A percentile compares a stretch with the other conserved stretches of the same genome.
These are phyloP conservation scores for Sisor rabdophorus DNA, from an alignment of 2,113 vertebrate genomes.

Conservation along the genomic window DNA sequence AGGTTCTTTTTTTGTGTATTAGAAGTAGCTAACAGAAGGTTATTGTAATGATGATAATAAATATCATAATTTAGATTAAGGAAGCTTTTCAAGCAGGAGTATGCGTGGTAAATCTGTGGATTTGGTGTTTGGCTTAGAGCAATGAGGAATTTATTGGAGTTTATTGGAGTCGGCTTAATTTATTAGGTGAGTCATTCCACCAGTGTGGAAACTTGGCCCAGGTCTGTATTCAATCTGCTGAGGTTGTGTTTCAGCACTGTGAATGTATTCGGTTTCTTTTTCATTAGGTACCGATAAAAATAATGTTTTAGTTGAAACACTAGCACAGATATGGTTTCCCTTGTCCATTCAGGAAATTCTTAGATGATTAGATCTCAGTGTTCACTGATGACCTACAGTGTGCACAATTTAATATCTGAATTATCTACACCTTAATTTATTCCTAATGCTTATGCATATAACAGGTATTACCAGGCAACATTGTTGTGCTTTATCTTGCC, in stretches of 20 bases:
- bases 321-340: constrained; percentile 23
- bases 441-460: background rate
- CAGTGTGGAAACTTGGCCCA: constrained; percentile 40
- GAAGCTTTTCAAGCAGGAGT: constrained; percentile 26
- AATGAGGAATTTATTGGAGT: constrained; percentile 47
- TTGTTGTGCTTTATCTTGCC: background rate
- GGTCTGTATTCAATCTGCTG: constrained; percentile 35
- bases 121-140: constrained; percentile 39
- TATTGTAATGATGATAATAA: constrained; percentile 36
- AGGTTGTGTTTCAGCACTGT: constrained; percentile 39
- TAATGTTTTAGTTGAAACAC: constrained; percentile 35
- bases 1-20: constrained; percentile 3
- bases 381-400: background rate
- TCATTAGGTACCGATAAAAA: constrained; percentile 36
- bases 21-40: constrained; percentile 29
- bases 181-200: constrained; percentile 48
- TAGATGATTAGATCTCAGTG: background rate
- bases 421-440: background rate
- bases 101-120: constrained; percentile 33
- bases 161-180: constrained; percentile 51
- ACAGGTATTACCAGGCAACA: background rate
- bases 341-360: background rate
- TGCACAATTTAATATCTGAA: background rate
- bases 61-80: constrained; percentile 42
- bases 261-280: constrained; percentile 40